Conservation (phyloP, 2,113 vertebrate species). For the Microcebus murinus region DNA sequence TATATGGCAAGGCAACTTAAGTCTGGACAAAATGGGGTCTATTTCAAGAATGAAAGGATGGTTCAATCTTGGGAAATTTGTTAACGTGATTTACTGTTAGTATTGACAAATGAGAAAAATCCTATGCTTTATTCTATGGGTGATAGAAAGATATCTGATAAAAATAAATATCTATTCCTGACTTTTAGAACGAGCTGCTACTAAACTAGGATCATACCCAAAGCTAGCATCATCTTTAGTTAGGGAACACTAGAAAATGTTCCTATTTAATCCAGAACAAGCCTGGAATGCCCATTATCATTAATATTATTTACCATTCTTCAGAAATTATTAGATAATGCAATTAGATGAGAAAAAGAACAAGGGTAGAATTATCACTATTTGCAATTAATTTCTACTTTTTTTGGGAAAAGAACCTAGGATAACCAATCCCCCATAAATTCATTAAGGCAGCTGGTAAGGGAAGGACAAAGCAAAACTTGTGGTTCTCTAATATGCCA, state of each 20-base stretch:
- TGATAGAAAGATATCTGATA: not conserved
- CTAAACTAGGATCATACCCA: not conserved
- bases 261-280: not conserved
- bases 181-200: not conserved
- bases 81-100: not conserved
- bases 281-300: not conserved
- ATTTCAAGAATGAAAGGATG: conserved; percentile 37
- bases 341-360: not conserved
- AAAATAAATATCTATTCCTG: not conserved
- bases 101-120: not conserved
- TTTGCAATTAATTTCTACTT: not conserved
- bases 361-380: not conserved
- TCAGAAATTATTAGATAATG: not conserved
- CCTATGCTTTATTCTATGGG: not conserved
- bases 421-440: not conserved
- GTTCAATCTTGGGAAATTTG: not conserved
- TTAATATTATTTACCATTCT: not conserved
- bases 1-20: not conserved
- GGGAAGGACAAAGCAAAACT: not conserved
- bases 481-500: not conserved
- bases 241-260: not conserved
- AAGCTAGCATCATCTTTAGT: not conserved
- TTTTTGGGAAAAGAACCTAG: not conserved
- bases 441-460: not conserved
- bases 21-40: not conserved